Evolutionary conservation across 92 coral and sea anemone species (phyloP).

Genomic region (Paramuricea clavata): DNA sequence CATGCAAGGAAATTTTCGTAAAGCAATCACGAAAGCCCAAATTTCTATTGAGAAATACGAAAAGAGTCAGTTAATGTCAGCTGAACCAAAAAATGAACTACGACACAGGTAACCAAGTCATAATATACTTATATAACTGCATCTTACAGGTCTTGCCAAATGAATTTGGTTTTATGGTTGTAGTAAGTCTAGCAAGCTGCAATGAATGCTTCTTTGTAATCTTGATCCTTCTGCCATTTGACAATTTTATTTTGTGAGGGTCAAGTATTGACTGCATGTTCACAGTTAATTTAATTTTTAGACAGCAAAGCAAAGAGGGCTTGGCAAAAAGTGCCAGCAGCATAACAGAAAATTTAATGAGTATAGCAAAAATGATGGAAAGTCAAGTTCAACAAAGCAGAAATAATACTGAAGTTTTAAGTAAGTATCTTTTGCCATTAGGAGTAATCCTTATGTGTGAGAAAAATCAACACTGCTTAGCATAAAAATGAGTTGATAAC

Average conservation of each 20-base stretch:
- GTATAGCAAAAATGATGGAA: constrained; percentile 90
- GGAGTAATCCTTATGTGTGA: too few species aligned
- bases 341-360: constrained; percentile 90
- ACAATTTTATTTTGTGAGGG: too few species aligned
- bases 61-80: constrained; percentile 77
- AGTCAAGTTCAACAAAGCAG: constrained; percentile 84
- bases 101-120: constrained; percentile 75
- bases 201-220: not conserved
- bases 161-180: too few species aligned
- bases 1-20: constrained; percentile 85
- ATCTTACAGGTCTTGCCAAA: too few species aligned
- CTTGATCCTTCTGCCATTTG: not conserved
- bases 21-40: constrained; percentile 85
- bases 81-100: constrained; percentile 59
- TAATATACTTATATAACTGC: not conserved
- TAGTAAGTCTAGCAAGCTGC: too few species aligned
- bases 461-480: too few species aligned
- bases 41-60: constrained; percentile 87
- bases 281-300: constrained; percentile 8
- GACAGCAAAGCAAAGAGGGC: constrained; percentile 88
- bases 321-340: constrained; percentile 87
- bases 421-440: too few species aligned
- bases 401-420: constrained; percentile 76
- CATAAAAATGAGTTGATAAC: too few species aligned
- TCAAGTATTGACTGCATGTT: too few species aligned